Base-by-base conservation (phyloP, 1,140 invertebrate species). In the Chrysopa pallens region DNA sequence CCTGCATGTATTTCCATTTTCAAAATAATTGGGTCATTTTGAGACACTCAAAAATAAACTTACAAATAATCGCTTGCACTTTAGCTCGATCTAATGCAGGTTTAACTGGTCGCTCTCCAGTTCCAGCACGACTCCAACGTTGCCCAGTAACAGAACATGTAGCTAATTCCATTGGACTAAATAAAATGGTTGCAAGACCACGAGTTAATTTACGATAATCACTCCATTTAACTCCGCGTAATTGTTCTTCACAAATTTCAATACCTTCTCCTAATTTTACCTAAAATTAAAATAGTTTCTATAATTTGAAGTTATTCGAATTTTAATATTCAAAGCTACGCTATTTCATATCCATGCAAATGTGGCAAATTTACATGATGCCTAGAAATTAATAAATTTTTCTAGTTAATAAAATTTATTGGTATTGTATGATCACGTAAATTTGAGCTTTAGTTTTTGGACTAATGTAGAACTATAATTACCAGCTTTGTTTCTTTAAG, bases 121-220 rank as follows among this genome's bases (percentile, higher is more conserved):
- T 74, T 13, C 77, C 76, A 37, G 76, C 76, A 27, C 76, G 64
- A 52, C 75, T 78, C 76, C 76, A 80, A 47, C 77, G 69, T 61
- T 80, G 77, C 11, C 77, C 77, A 33, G 77, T 80, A 17, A 80
- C 77, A 15, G 77, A 80, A 57, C 75, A 78, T 13, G 75, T 78
- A 27, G 77, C 77, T 51, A 80, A 57, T 56, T 79, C 77, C 44
- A 74, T 74, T 2, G 76, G 77, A 53, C 76, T 77, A 60, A 80
- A 80, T 44, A 80, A 54, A 51, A 78, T 76, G n/a, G 76, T 76
- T 27, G 77, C 77, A 47, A 79, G 59, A 40, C 76, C 76, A 39
- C 77, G 66, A 12, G 77, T 80, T 56, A 80, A 63, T 58, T 79
- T 80, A 44, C 75, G 61, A 50, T 79, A 79, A 58, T 80, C 78